Evolutionary conservation across 53 echinoderm and acorn worm genomes (phyloP).

Genomic region (Astropecten irregularis): DNA sequence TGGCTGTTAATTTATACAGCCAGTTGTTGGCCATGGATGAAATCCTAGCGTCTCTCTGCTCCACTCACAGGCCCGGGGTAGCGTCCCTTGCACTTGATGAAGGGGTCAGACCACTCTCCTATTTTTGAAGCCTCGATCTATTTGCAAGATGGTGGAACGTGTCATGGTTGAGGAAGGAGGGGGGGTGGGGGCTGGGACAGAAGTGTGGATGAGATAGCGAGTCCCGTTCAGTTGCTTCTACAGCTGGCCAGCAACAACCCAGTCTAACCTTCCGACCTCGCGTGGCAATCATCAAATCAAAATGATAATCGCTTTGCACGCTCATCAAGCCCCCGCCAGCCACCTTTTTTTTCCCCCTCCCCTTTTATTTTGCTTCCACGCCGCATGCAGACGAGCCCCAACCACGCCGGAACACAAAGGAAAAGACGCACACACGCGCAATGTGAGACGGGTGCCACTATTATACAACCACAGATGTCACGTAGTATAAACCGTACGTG

Average conservation of each 20-base stretch:
- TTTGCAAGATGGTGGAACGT: neutral
- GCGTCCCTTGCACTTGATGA: neutral
- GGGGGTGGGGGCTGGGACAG: neutral
- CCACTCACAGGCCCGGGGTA: too few relatives aligned
- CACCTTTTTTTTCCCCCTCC: too few relatives aligned
- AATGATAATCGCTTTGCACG: too few relatives aligned
- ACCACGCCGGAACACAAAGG: too few relatives aligned
- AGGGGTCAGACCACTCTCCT: neutral
- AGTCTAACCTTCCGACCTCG: constrained; percentile 11
- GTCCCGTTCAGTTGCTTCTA: neutral
- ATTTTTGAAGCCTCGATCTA: neutral
- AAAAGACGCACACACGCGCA: too few relatives aligned
- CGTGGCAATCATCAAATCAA: neutral
- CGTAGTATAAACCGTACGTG: too few relatives aligned
- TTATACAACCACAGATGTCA: too few relatives aligned
- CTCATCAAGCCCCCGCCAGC: too few relatives aligned
- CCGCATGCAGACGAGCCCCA: too few relatives aligned
- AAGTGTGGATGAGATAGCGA: constrained; percentile 10
- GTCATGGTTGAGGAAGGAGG: neutral
- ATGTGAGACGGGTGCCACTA: too few relatives aligned
- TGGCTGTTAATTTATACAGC: constrained; percentile 17
- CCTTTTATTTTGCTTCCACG: too few relatives aligned
- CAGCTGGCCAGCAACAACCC: constrained; percentile 28
- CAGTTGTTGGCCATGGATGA: too few relatives aligned
- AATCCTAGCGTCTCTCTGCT: neutral